Evolutionary conservation across 2,113 vertebrate genomes (phyloP).

Genomic region (Promerops cafer): DNA sequence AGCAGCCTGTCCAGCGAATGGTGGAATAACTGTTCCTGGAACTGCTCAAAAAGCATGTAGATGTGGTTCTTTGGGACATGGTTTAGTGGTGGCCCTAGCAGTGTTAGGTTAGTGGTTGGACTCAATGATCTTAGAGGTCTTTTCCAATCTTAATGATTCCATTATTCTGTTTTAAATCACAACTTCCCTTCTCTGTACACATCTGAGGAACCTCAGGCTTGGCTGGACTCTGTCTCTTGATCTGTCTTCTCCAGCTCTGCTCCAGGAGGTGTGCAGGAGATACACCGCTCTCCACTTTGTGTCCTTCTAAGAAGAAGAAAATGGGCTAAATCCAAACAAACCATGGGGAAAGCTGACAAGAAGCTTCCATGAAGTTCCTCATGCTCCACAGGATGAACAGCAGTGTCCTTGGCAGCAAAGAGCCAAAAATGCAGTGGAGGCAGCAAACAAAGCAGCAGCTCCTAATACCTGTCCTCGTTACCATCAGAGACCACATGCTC

Average conservation of each 20-base stretch:
- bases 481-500: not conserved
- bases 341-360: not conserved
- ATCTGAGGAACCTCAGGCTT: not conserved
- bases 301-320: not conserved
- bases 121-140: not conserved
- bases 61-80: not conserved
- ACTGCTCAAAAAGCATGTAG: rapidly evolving
- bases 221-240: not conserved
- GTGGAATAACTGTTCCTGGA: not conserved
- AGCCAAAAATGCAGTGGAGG: not conserved
- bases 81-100: not conserved
- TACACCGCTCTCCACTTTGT: rapidly evolving
- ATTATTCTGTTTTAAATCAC: not conserved
- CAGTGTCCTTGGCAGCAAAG: not conserved
- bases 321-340: not conserved
- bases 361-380: not conserved
- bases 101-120: not conserved
- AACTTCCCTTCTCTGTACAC: not conserved
- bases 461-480: not conserved
- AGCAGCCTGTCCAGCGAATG: not conserved
- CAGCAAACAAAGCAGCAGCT: not conserved
- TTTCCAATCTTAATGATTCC: not conserved
- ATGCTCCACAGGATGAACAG: not conserved
- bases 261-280: not conserved
- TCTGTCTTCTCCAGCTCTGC: not conserved